These are phyloP conservation scores for Drosophila monieri DNA, from an alignment of 2,888 invertebrate genomes.

Conservation along the genomic window DNA sequence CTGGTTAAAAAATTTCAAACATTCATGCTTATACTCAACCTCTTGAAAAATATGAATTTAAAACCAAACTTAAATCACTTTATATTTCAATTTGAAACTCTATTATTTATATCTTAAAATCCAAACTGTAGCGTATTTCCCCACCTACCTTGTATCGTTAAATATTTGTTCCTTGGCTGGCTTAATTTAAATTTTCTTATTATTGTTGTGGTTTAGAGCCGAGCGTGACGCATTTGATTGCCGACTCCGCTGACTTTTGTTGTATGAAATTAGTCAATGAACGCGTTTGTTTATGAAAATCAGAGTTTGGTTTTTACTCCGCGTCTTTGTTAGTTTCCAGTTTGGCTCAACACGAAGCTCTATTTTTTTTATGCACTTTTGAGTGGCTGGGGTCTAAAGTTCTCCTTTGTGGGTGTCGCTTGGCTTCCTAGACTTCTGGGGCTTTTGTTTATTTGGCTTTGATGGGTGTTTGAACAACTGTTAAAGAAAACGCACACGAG, in stretches of 20 bases:
- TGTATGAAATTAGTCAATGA: conserved; percentile 66
- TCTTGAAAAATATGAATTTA: too few species aligned
- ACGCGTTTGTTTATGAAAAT: conserved; percentile 63
- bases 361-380: conserved; percentile 23
- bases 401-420: conserved; percentile 27
- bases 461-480: conserved; percentile 1
- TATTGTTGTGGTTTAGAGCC: conserved; percentile 35
- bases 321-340: conserved; percentile 20
- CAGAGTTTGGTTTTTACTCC: conserved; percentile 23
- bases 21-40: not conserved
- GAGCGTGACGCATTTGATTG: conserved; percentile 61
- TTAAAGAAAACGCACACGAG: conserved; percentile 24
- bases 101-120: not conserved
- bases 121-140: conserved; percentile 7
- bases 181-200: conserved; percentile 47
- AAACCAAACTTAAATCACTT: not conserved
- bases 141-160: conserved; percentile 5
- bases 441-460: conserved; percentile 1
- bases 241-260: conserved; percentile 35
- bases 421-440: conserved; percentile 20
- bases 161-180: conserved; percentile 21
- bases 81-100: not conserved
- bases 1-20: too few species aligned
- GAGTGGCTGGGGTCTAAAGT: conserved; percentile 9
- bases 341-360: not conserved